Base-by-base conservation (phyloP, 2,888 invertebrate species). In the Anodontia alba region DNA sequence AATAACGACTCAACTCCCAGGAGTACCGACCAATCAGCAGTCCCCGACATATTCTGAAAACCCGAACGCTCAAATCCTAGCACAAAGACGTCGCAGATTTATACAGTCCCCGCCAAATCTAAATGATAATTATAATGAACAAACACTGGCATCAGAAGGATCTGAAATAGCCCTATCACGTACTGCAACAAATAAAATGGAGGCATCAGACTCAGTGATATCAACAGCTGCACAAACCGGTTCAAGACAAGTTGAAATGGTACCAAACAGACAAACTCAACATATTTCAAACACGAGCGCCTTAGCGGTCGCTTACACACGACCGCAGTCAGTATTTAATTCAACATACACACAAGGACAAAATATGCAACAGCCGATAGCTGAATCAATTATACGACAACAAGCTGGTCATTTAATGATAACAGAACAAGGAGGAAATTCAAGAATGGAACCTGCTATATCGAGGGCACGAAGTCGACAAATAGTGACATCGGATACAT, bases 41-140 rank as follows among this genome's bases (percentile, higher is more conserved):
- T 80, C 84, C 8, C 84, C 84, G 10, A 62, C 80, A 1, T 84
- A 84, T 26, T 66, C 84, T 15, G 76, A 80, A 73, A 70, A 57
- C 36, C 66, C 70, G 1, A 76, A 73, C 23, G 78, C 76, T 1
- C 80, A 69, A 33, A 73, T 67, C 7, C 76, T 75, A 12, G 67
- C 71, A 20, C 62, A 71, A 57, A 68, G 70, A 36, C 51, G 80
- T 49, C 54, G 78, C 29, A 54, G 80, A 23, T 76, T 80, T 69
- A 78, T 83, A 20, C 74, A 73, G 20, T 76, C 83, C 1, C 83
- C 80, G n/a, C 29, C 70, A 8, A 23, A 7, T 20, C 3, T 20
- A 20, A 46, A 46, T 33, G 1, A 71, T 71, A 26, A 54, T 23
- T 8, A 0, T 31, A 1, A 49, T 49, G 43, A 29, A 62, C 62